phyloP scores from a whole-genome alignment of 2,113 vertebrate genomes.

The Otis tarda region DNA sequence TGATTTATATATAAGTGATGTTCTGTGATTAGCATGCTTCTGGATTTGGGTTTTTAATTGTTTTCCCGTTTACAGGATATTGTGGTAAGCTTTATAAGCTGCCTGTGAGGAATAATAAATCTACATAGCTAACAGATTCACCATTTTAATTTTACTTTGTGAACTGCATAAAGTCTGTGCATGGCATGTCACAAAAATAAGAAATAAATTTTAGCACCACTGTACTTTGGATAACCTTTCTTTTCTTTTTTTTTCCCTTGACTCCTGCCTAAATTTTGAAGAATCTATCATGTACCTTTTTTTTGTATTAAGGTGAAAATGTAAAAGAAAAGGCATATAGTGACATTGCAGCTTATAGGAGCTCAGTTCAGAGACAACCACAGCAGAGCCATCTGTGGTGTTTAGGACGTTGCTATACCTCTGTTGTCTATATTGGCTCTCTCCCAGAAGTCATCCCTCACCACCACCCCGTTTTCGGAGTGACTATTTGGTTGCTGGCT shows the following conservation, averaged over 20 bases:
- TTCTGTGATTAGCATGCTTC: neutral
- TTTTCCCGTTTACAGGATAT: slow-evolving; percentile 11
- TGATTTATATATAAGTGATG: neutral
- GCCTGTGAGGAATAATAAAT: neutral
- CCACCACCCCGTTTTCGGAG: neutral
- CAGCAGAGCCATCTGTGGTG: neutral
- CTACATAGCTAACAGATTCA: neutral
- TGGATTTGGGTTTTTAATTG: neutral
- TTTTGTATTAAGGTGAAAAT: neutral
- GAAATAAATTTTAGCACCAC: neutral
- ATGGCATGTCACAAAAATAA: neutral
- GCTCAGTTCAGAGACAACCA: neutral
- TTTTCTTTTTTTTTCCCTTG: neutral
- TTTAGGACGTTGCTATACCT: neutral
- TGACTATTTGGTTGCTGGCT: neutral
- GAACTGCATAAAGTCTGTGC: neutral
- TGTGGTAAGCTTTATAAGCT: neutral
- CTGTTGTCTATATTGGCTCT: neutral
- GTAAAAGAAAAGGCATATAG: neutral
- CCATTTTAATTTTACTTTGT: neutral
- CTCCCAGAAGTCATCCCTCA: neutral
- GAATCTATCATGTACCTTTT: neutral
- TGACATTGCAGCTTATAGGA: neutral
- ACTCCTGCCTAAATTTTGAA: neutral
- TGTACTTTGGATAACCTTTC: neutral